Evolutionary conservation across 2,888 invertebrate species (phyloP).

Genomic region (Pomacea canaliculata): DNA sequence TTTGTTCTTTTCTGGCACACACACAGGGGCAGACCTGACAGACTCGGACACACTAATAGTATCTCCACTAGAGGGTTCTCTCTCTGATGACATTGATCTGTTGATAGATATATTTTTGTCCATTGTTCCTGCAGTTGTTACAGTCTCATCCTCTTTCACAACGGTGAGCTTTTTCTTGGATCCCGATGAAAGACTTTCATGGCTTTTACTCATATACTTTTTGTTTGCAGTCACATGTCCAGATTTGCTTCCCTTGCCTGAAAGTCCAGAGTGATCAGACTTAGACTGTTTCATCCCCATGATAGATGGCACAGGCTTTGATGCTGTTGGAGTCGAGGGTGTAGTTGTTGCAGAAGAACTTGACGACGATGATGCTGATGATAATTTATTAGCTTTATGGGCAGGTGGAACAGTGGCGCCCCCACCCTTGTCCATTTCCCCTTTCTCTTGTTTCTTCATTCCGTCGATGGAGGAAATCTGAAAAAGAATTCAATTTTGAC

Average conservation of each 20-base stretch:
- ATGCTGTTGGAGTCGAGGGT: neutral
- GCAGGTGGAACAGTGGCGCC: conserved; percentile 11
- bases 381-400: conserved; percentile 3
- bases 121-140: neutral
- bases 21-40: conserved; percentile 14
- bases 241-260: conserved; percentile 34
- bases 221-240: conserved; percentile 47
- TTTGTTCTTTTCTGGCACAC: conserved; percentile 51
- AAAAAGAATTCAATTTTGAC: neutral
- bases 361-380: conserved; percentile 10
- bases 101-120: neutral
- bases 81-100: neutral
- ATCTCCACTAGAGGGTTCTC: conserved; percentile 7
- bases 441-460: conserved; percentile 38
- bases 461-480: conserved; percentile 23
- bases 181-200: conserved; percentile 59
- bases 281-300: conserved; percentile 56
- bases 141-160: conserved; percentile 27
- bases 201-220: conserved; percentile 64
- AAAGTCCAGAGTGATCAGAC: conserved; percentile 49
- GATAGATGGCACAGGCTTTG: conserved; percentile 14
- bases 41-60: conserved; percentile 12
- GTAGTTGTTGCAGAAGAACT: conserved; percentile 9
- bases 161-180: conserved; percentile 49
- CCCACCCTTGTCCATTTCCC: conserved; percentile 14